Evolutionary conservation across 2,113 vertebrate species (phyloP), one percentile per base, ranked within the genome.

Genomic region (Hippocampus guttulatus): DNA sequence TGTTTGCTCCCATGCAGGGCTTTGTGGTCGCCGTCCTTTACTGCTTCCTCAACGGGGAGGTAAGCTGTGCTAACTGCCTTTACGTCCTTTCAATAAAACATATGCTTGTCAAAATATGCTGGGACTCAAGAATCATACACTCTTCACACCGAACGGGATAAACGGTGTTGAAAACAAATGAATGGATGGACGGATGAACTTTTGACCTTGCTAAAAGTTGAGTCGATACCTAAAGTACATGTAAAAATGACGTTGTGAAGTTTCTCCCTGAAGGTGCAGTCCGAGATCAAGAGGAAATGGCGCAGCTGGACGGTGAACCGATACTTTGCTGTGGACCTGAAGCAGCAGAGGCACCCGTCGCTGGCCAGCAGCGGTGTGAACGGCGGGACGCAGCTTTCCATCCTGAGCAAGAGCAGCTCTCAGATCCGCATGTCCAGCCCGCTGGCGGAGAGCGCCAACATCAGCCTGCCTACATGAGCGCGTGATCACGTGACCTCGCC

Each of bases 221-320:
- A 58, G 73, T 43, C 71, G 11, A 92, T 77, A 91, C 93, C 88
- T 76, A 85, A 92, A 88, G 91, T 93, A 92, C 91, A 91, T 91
- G 58, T 90, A 87, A 86, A 93, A 94, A 93, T 95, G 94, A 96
- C 92, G 55, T 89, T 92, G 94, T 93, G 88, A 91, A 90, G 91
- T 95, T 94, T 95, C 92, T 94, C 91, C 94, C 94, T 93, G 90
- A 95, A 99, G 97, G 97, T 99, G 88, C 97, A 99, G 92, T 98
- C 97, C 67, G 97, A 99, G 94, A 97, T 98, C 93, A 99, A 99
- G 94, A 94, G 97, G 85, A 99, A 99, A 92, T 99, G 97, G 97
- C 92, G 96, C 92, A 99, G 97, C 93, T 99, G 97, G 97, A 98
- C 96, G 87, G 96, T 98, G 92, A 99, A 99, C 92, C 94, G 96